Evolutionary conservation across 2,797 vertebrate genomes (phyloP).

Genomic region (Scyliorhinus canicula): DNA sequence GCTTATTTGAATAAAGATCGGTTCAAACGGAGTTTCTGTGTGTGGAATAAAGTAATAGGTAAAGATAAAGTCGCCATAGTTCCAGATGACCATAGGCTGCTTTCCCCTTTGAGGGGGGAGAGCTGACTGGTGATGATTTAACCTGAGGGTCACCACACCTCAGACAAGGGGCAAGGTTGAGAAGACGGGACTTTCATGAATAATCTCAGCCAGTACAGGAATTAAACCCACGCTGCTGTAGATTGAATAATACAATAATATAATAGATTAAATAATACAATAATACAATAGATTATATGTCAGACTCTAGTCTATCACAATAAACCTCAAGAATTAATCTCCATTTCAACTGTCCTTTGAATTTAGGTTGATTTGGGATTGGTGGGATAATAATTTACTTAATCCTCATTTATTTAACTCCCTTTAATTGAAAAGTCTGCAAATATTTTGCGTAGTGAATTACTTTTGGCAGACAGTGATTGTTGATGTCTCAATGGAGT

Average conservation of each 20-base stretch:
- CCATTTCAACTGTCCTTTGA: not conserved
- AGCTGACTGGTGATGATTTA: too few relatives aligned
- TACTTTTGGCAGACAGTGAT: not conserved
- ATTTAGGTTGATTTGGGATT: constrained; percentile 19
- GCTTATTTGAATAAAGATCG: not conserved
- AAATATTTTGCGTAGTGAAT: not conserved
- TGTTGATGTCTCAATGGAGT: constrained; percentile 4
- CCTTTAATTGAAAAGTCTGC: not conserved
- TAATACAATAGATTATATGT: too few relatives aligned
- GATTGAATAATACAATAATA: too few relatives aligned
- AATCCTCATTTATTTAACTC: not conserved
- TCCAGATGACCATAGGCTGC: too few relatives aligned
- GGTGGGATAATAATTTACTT: not conserved
- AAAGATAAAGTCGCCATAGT: too few relatives aligned
- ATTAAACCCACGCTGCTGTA: too few relatives aligned
- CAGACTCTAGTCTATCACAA: not conserved
- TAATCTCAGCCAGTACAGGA: too few relatives aligned
- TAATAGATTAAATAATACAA: too few relatives aligned
- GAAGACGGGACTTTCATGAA: too few relatives aligned
- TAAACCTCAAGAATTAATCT: not conserved
- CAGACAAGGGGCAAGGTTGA: too few relatives aligned
- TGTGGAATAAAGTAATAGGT: not conserved
- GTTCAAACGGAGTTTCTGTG: not conserved
- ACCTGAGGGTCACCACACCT: too few relatives aligned
- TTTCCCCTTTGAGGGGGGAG: too few relatives aligned